A percentile compares a stretch with the other conserved stretches of the same genome.
These are phyloP conservation scores for Boloria selene DNA, from an alignment of 2,888 invertebrate genomes.

Conservation along the genomic window DNA sequence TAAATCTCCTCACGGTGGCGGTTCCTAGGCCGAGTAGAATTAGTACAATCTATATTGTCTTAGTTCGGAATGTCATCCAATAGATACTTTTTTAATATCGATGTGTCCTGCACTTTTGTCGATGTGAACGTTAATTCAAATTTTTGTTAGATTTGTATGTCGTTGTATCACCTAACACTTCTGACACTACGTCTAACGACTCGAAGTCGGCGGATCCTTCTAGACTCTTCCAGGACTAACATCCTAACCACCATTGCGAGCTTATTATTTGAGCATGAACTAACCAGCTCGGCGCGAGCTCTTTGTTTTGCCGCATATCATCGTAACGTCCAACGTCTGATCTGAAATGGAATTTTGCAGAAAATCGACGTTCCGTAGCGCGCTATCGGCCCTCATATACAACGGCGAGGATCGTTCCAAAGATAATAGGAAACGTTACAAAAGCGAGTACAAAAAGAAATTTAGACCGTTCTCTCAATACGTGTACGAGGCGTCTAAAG, in stretches of 20 bases:
- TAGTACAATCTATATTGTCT: slow-evolving; percentile 51
- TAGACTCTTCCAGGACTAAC: slow-evolving; percentile 74
- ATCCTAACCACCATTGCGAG: slow-evolving; percentile 80
- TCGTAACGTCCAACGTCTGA: slow-evolving; percentile 74
- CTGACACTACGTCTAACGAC: slow-evolving; percentile 46
- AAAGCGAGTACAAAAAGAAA: slow-evolving; percentile 91
- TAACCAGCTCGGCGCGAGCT: slow-evolving; percentile 78
- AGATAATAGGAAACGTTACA: slow-evolving; percentile 86
- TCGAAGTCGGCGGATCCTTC: slow-evolving; percentile 65
- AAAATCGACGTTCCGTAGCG: slow-evolving; percentile 83
- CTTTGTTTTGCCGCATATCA: slow-evolving; percentile 79
- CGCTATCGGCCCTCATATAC: slow-evolving; percentile 82
- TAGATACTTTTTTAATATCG: slow-evolving; percentile 70
- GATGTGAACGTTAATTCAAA: slow-evolving; percentile 73
- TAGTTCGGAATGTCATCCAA: slow-evolving; percentile 79
- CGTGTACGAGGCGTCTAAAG: slow-evolving; percentile 88
- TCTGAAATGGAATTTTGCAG: slow-evolving; percentile 81
- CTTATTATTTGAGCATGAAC: slow-evolving; percentile 81
- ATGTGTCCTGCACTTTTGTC: slow-evolving; percentile 66
- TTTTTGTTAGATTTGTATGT: slow-evolving; percentile 78
- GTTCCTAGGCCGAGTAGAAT: slow-evolving; percentile 78
- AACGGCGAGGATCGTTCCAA: slow-evolving; percentile 84
- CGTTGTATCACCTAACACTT: slow-evolving; percentile 79
- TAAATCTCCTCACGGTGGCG: slow-evolving; percentile 77
- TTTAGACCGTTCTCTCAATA: slow-evolving; percentile 91